phyloP scores from a whole-genome alignment of 2,888 invertebrate genomes.

The Ectemnius continuus region DNA sequence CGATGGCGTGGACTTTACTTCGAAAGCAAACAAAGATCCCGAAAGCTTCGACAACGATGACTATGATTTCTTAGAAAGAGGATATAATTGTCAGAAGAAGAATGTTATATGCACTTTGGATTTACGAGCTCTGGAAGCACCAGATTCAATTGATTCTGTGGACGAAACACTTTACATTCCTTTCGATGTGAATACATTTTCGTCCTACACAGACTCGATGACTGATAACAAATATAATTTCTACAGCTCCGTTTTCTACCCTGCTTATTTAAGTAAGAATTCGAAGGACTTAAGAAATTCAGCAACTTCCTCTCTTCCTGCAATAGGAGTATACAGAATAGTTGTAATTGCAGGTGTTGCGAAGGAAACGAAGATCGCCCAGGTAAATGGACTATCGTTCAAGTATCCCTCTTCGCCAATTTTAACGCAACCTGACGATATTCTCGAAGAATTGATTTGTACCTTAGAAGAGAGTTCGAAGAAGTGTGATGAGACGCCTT shows the following conservation, averaged over 20 bases:
- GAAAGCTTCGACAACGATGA: constrained; percentile 24
- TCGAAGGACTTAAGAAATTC: no score
- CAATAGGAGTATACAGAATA: neutral
- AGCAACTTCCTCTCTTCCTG: no score
- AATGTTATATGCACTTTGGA: constrained; percentile 61
- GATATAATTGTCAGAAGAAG: constrained; percentile 52
- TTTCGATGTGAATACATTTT: constrained; percentile 77
- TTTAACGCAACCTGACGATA: constrained; percentile 79
- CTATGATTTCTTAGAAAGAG: constrained; percentile 33
- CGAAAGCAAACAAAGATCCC: constrained; percentile 29
- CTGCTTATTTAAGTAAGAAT: constrained; percentile 79
- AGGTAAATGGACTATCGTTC: constrained; percentile 82
- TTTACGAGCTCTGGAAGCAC: constrained; percentile 30
- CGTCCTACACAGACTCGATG: constrained; percentile 77
- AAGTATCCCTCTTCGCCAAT: constrained; percentile 81
- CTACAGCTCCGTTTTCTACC: constrained; percentile 80
- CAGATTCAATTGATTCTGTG: constrained; percentile 41
- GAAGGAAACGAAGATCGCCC: constrained; percentile 70
- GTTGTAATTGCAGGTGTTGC: constrained; percentile 46
- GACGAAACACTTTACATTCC: constrained; percentile 78
- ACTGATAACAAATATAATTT: constrained; percentile 80
- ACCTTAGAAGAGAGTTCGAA: constrained; percentile 71
- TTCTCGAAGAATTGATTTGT: constrained; percentile 58
- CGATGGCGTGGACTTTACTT: constrained; percentile 68
- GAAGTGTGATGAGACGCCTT: constrained; percentile 52